Percentiles rank a stretch among this genome's conserved stretches.
phyloP scores from a whole-genome alignment of 2,888 invertebrate species.

The Lysandra coridon region DNA sequence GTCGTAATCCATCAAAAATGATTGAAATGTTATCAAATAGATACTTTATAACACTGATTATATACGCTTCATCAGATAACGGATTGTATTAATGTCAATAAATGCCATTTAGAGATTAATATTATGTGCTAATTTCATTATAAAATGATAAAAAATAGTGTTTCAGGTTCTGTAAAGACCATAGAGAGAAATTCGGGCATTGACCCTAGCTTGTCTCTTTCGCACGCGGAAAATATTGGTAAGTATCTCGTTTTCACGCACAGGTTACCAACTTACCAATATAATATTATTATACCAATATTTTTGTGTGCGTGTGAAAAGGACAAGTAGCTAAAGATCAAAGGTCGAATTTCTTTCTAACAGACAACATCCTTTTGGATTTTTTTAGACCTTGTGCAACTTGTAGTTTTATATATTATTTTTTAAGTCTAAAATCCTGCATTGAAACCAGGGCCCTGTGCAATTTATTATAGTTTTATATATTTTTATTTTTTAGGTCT shows the following conservation, averaged over 20 bases:
- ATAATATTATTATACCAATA: neutral
- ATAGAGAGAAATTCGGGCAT: neutral
- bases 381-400: too few relatives aligned
- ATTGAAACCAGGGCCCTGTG: neutral
- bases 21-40: constrained; percentile 24
- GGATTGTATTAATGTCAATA: constrained; percentile 1
- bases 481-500: neutral
- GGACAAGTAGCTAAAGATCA: neutral
- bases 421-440: neutral
- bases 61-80: neutral
- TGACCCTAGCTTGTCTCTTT: neutral
- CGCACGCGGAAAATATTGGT: neutral
- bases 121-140: neutral
- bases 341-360: neutral
- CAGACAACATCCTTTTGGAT: neutral
- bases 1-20: constrained; percentile 8
- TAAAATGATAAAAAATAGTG: neutral
- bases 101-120: neutral
- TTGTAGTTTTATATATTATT: too few relatives aligned
- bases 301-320: neutral
- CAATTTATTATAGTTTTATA: too few relatives aligned
- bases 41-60: neutral
- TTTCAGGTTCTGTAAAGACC: neutral
- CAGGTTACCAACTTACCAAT: neutral
- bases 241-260: neutral